A percentile compares a stretch with the other conserved stretches of the same genome.
These are phyloP conservation scores for Protodeltote pygarga DNA, from an alignment of 2,888 invertebrate species.

Conservation along the genomic window DNA sequence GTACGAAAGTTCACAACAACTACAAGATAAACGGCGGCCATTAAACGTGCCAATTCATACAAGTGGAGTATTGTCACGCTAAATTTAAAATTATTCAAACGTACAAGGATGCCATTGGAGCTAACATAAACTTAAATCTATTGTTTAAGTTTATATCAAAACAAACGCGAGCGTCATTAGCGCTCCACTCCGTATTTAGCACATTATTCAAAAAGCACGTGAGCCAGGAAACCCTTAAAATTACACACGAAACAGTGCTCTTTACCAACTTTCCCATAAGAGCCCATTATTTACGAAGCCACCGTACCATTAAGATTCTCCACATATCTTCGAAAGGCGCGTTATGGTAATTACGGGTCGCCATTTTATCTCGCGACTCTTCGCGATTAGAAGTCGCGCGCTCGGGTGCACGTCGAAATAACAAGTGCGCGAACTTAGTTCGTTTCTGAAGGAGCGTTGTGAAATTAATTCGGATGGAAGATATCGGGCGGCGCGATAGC, in stretches of 20 bases:
- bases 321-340: slow-evolving; percentile 86
- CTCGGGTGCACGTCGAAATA: slow-evolving; percentile 79
- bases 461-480: slow-evolving; percentile 87
- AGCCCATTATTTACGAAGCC: slow-evolving; percentile 86
- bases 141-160: slow-evolving; percentile 65
- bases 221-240: slow-evolving; percentile 83
- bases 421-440: slow-evolving; percentile 85
- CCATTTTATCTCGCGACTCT: slow-evolving; percentile 85
- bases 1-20: slow-evolving; percentile 19
- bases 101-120: slow-evolving; percentile 32
- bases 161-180: slow-evolving; percentile 71
- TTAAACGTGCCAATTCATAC: slow-evolving; percentile 28
- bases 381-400: slow-evolving; percentile 80
- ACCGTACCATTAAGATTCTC: slow-evolving; percentile 87
- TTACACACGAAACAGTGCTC: slow-evolving; percentile 86
- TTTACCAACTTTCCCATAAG: slow-evolving; percentile 86
- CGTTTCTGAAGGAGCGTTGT: slow-evolving; percentile 78
- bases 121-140: slow-evolving; percentile 45
- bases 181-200: slow-evolving; percentile 70
- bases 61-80: slow-evolving; percentile 30
- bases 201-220: slow-evolving; percentile 85
- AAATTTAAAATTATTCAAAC: slow-evolving; percentile 42
- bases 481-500: slow-evolving; percentile 84
- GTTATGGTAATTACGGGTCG: slow-evolving; percentile 87
- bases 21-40: slow-evolving; percentile 29